Percentiles rank a stretch among this genome's conserved stretches.
Conservation (phyloP, 1,140 invertebrate species). For the Thrips palmi region DNA sequence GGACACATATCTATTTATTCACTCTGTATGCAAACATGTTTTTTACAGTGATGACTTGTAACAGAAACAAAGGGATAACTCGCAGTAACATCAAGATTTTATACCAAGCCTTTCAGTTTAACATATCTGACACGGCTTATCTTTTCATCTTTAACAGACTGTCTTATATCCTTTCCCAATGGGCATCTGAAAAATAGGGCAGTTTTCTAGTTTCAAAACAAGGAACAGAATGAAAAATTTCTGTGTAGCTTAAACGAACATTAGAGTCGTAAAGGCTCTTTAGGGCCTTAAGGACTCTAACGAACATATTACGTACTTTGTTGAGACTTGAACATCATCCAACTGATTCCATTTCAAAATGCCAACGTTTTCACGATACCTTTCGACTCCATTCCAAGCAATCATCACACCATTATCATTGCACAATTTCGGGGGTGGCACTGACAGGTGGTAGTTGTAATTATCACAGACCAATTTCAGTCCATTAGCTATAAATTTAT, state of each 20-base stretch:
- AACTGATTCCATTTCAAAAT: slow-evolving; percentile 27
- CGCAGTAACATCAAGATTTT: too few species aligned
- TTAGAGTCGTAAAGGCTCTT: neutral
- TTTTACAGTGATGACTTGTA: too few species aligned
- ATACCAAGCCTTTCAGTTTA: slow-evolving; percentile 21
- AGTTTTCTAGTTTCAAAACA: neutral
- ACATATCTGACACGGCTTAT: slow-evolving; percentile 43
- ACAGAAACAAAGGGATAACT: too few species aligned
- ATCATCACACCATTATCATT: slow-evolving; percentile 99
- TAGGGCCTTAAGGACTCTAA: neutral
- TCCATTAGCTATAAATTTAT: slow-evolving; percentile 55
- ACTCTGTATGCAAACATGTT: too few species aligned
- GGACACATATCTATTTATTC: too few species aligned
- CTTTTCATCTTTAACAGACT: slow-evolving; percentile 28
- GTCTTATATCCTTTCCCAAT: slow-evolving; percentile 34
- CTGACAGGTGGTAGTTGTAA: slow-evolving; percentile 41
- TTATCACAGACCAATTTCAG: slow-evolving; percentile 47
- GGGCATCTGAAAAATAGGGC: slow-evolving; percentile 22
- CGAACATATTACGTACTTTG: slow-evolving; percentile 16
- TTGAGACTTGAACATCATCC: slow-evolving; percentile 27
- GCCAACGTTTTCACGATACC: slow-evolving; percentile 26
- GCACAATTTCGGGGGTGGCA: slow-evolving; percentile 73
- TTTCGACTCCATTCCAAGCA: slow-evolving; percentile 92
- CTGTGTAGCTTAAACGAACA: neutral
- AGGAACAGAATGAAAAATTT: neutral